Base-by-base conservation (phyloP, 1,140 invertebrate genomes). In the Zaprionus vittiger region DNA sequence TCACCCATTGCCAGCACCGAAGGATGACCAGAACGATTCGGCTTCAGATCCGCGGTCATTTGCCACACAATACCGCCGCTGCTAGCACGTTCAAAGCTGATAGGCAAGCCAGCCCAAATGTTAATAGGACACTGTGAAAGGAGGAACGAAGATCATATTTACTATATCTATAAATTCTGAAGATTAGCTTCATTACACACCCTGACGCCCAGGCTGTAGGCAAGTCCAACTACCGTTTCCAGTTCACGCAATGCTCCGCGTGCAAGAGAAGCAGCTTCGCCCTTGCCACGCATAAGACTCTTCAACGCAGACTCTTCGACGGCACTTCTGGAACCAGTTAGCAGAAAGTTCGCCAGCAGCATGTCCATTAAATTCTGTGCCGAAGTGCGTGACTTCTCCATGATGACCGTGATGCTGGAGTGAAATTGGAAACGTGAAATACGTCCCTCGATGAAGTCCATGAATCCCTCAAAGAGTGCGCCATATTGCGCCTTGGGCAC, bases 231-330 rank as follows among this genome's bases (percentile, higher is more conserved):
- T 2, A 98, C 95, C 5, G 93, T 93, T 83, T 98, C 96, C 52
- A 98, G 93, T 71, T 97, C 96, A 62, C 95, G 93, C 1, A 98
- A 78, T 1, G 95, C 97, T 80, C 95, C 94, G 56, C 96, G 96
- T 4, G 96, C 95, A 5, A 96, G 89, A 14, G 93, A 93, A 14
- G 94, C 94, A 20, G 95, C 95, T 83, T 96, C 95, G 4, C 94
- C 94, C 80, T 95, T 95, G 54, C 95, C 95, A 66, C 94, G 94
- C 7, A 94, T 94, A 37, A 97, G 94, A 2, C 94, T 93, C 41
- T 94, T 95, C 2, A 97, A 91, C 0, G 95, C 85, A 63, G 95
- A 95, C 1, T 94, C 92, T 31, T 97, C 94, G 79, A 96, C 96
- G 22, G 92, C 83, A 63, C 81, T 91, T 5, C 89, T 69, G 4